Evolutionary conservation across 2,888 invertebrate species (phyloP), one percentile per base, ranked within the genome.

Genomic region (Opisthograptis luteolata): DNA sequence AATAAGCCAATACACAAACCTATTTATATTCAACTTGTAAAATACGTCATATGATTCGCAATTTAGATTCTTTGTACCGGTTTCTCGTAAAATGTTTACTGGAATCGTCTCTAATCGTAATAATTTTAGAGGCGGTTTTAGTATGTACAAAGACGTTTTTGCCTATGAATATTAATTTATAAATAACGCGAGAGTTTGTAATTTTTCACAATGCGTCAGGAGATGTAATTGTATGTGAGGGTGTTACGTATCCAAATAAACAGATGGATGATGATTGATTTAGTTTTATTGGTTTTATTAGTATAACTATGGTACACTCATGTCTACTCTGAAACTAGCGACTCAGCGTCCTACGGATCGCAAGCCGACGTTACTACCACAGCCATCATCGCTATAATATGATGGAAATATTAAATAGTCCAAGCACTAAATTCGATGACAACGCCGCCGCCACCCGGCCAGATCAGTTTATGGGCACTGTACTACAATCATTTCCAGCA

Each of bases 191-290:
- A 75, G 67, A 67, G 67, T 81, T 84, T 83, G 79, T 84, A 81
- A 76, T 84, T 84, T 84, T 82, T 73, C 80, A 85, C 71, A 64
- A 66, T 66, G 68, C 67, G 65, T 66, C 68, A 60, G 66, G 58
- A 64, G 70, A 69, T 76, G 69, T 73, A 71, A 70, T 58, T 60
- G 64, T 79, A 71, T 79, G 74, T 71, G 73, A 76, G 69, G 70
- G 71, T 72, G 73, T 70, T 76, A 76, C 79, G 75, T 84, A 81
- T 70, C 73, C 74, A 73, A 82, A 81, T 82, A 81, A 79, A 78
- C 70, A 68, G 70, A 77, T 72, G 74, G 73, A 77, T 71, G 68
- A 73, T 64, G 58, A 64, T 30, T 12, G 4, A 40, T 40, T 43
- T 56, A 39, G 55, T 48, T 58, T 50, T 60, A 52, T 48, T 52